A percentile compares a stretch with the other conserved stretches of the same genome.
Evolutionary conservation across 2,113 vertebrate species (phyloP).

Genomic region (Eonycteris spelaea): DNA sequence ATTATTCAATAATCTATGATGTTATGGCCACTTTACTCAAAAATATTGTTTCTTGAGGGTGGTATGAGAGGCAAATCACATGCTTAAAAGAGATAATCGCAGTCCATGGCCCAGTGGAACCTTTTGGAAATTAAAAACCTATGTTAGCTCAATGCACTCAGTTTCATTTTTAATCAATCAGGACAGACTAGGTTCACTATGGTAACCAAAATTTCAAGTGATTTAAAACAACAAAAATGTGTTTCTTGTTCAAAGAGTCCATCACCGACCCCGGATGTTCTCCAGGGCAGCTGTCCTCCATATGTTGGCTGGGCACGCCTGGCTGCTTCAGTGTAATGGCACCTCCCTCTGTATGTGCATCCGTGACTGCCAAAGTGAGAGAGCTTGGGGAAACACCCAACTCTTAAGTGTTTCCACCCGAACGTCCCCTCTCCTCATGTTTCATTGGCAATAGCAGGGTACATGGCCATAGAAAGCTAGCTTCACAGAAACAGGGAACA

Average conservation of each 20-base stretch:
- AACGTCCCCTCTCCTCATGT: background rate
- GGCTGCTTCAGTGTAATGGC: background rate
- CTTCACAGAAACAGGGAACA: background rate
- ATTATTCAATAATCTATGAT: background rate
- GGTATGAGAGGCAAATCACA: background rate
- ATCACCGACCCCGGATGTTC: background rate
- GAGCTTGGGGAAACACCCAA: accelerated
- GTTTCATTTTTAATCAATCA: conserved; percentile 31
- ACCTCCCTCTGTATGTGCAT: background rate
- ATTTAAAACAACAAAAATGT: conserved; percentile 3
- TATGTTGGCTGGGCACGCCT: background rate
- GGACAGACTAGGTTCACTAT: background rate
- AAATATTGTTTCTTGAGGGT: background rate
- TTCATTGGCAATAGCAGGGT: background rate
- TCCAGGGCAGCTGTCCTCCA: conserved; percentile 49
- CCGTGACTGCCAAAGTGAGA: background rate
- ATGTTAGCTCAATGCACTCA: background rate
- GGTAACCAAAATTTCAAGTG: conserved; percentile 25
- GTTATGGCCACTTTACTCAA: background rate
- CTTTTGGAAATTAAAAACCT: background rate
- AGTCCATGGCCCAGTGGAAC: background rate
- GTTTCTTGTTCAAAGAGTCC: background rate
- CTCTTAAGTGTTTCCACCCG: background rate
- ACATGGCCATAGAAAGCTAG: background rate
- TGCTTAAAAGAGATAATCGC: background rate